phyloP scores from a whole-genome alignment of 2,797 vertebrate species.

The Takifugu rubripes region DNA sequence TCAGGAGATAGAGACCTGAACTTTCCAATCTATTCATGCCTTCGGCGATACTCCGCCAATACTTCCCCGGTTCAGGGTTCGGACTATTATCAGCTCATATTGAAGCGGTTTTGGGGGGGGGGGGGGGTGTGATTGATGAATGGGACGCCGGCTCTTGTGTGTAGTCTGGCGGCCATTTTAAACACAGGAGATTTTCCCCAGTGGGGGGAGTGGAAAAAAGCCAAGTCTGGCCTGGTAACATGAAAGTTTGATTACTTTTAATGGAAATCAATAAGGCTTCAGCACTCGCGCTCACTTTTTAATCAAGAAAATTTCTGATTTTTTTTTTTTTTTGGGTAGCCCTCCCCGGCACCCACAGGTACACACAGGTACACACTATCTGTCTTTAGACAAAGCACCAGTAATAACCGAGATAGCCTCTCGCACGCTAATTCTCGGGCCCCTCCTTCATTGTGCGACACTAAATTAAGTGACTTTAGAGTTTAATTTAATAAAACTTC shows the following conservation, averaged over 20 bases:
- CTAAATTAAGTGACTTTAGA: slow-evolving; percentile 29
- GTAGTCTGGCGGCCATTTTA: slow-evolving; percentile 58
- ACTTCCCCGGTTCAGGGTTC: slow-evolving; percentile 51
- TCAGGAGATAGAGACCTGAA: slow-evolving; percentile 54
- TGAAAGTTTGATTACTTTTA: slow-evolving; percentile 80
- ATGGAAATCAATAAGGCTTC: slow-evolving; percentile 80
- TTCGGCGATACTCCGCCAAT: slow-evolving; percentile 43
- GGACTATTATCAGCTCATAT: slow-evolving; percentile 45
- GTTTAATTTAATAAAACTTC: slow-evolving; percentile 47
- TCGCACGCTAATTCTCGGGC: slow-evolving; percentile 19
- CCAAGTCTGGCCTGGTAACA: slow-evolving; percentile 46
- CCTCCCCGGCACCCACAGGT: neutral
- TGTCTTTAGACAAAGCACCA: slow-evolving; percentile 29
- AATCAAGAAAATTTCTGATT: slow-evolving; percentile 71
- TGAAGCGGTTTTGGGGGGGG: slow-evolving; percentile 10
- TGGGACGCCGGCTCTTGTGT: slow-evolving; percentile 23
- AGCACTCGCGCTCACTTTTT: slow-evolving; percentile 65
- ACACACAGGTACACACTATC: slow-evolving; percentile 6
- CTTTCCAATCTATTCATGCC: slow-evolving; percentile 47
- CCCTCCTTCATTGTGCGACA: slow-evolving; percentile 14
- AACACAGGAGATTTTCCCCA: slow-evolving; percentile 62
- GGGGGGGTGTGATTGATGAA: slow-evolving; percentile 57
- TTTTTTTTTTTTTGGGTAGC: slow-evolving; percentile 56
- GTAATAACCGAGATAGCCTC: slow-evolving; percentile 40
- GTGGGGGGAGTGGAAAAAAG: slow-evolving; percentile 38